A percentile compares a stretch with the other conserved stretches of the same genome.
Conservation (phyloP, 2,888 invertebrate species). For the Panopea generosa region DNA sequence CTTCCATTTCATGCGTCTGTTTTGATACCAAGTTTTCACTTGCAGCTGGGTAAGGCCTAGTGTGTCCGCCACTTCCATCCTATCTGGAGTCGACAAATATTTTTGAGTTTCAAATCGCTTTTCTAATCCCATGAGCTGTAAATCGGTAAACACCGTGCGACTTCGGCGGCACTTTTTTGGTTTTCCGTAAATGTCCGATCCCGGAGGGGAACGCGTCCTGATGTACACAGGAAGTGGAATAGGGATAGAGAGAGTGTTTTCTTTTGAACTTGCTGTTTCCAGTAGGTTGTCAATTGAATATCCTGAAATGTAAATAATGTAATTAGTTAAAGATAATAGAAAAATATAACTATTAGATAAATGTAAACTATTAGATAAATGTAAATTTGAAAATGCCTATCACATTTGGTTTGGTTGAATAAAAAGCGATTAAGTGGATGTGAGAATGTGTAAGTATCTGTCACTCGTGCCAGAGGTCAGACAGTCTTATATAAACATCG, state of each 20-base stretch:
- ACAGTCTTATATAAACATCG: too few relatives aligned
- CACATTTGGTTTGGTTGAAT: too few relatives aligned
- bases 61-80: constrained; percentile 84
- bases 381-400: too few relatives aligned
- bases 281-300: constrained; percentile 62
- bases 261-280: constrained; percentile 37
- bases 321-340: too few relatives aligned
- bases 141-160: constrained; percentile 84
- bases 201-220: constrained; percentile 74
- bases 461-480: too few relatives aligned
- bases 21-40: constrained; percentile 87
- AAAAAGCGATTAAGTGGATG: too few relatives aligned
- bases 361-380: too few relatives aligned
- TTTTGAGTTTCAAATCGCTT: constrained; percentile 85
- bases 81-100: constrained; percentile 86
- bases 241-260: constrained; percentile 68
- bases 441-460: too few relatives aligned
- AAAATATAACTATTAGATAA: too few relatives aligned
- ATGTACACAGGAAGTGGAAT: constrained; percentile 82
- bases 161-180: constrained; percentile 81
- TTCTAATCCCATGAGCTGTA: constrained; percentile 85
- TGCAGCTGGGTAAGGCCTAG: constrained; percentile 86
- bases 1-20: constrained; percentile 86
- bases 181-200: constrained; percentile 70
- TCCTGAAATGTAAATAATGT: too few relatives aligned